Evolutionary conservation across 2,113 vertebrate genomes (phyloP).

Genomic region (Zosterops borbonicus): DNA sequence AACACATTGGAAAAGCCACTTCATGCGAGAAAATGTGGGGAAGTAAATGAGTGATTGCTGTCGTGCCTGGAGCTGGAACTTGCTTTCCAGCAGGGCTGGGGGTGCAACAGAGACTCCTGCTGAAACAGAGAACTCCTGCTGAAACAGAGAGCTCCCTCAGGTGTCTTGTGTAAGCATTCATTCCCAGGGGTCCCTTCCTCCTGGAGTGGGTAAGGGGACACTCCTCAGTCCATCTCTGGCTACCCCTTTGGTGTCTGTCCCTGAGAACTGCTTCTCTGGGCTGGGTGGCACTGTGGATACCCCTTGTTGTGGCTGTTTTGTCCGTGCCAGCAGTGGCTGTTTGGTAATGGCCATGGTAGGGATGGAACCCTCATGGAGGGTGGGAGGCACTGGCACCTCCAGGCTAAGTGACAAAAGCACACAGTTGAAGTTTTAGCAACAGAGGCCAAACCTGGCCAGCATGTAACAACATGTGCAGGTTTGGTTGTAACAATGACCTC

Average conservation of each 20-base stretch:
- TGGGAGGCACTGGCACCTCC: background rate
- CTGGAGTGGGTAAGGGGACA: background rate
- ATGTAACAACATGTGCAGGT: background rate
- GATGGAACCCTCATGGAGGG: background rate
- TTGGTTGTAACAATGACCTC: background rate
- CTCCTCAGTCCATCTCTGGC: background rate
- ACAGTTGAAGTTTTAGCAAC: background rate
- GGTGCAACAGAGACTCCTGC: accelerated
- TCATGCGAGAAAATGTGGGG: background rate
- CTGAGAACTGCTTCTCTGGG: accelerated
- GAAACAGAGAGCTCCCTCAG: background rate
- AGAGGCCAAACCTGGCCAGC: background rate
- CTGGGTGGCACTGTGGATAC: background rate
- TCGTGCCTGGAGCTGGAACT: background rate
- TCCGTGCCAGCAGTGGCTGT: accelerated
- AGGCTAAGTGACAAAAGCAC: background rate
- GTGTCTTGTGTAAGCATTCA: background rate
- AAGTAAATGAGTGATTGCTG: background rate
- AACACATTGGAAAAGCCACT: conserved; percentile 14
- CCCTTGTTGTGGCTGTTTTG: background rate
- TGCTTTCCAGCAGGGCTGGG: background rate
- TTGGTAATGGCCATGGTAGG: accelerated
- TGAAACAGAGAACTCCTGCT: background rate
- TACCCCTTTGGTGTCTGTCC: background rate
- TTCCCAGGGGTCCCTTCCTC: background rate